Percentiles rank a stretch among this genome's conserved stretches.
These are phyloP conservation scores for Eulemur macaco DNA, from an alignment of 2,113 vertebrate species.

Conservation along the genomic window DNA sequence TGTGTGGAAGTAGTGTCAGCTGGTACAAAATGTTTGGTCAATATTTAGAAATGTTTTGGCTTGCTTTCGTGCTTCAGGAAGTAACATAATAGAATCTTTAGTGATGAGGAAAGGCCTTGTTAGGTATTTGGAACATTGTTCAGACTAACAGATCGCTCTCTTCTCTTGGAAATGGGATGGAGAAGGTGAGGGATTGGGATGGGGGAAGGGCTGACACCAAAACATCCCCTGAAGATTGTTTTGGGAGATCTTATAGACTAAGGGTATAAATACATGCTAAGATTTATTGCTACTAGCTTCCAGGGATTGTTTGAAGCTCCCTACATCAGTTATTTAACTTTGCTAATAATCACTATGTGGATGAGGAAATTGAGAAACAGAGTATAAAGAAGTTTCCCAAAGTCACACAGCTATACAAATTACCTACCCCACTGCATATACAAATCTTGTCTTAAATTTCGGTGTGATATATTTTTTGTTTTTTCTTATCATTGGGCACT, in stretches of 20 bases:
- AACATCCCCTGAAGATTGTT: not conserved
- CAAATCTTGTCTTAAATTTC: not conserved
- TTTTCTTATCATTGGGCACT: not conserved
- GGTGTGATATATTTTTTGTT: not conserved
- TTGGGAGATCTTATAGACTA: not conserved
- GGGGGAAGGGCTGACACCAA: not conserved
- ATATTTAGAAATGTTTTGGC: constrained; percentile 26
- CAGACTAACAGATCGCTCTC: not conserved
- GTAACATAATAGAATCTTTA: not conserved
- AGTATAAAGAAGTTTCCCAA: not conserved
- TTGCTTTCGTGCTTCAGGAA: not conserved
- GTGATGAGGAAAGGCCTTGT: not conserved
- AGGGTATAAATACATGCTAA: constrained; percentile 19
- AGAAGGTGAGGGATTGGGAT: not conserved
- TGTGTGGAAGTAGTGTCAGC: not conserved
- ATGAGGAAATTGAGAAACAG: not conserved
- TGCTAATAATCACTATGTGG: not conserved
- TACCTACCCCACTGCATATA: not conserved
- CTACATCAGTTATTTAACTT: not conserved
- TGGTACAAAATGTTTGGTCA: not conserved
- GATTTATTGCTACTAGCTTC: constrained; percentile 23
- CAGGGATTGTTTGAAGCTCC: not conserved
- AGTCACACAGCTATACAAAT: not conserved
- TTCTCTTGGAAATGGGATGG: not conserved
- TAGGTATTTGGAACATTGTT: not conserved